These are phyloP conservation scores for Menura novaehollandiae DNA, from an alignment of 2,113 vertebrate genomes.

Conservation along the genomic window DNA sequence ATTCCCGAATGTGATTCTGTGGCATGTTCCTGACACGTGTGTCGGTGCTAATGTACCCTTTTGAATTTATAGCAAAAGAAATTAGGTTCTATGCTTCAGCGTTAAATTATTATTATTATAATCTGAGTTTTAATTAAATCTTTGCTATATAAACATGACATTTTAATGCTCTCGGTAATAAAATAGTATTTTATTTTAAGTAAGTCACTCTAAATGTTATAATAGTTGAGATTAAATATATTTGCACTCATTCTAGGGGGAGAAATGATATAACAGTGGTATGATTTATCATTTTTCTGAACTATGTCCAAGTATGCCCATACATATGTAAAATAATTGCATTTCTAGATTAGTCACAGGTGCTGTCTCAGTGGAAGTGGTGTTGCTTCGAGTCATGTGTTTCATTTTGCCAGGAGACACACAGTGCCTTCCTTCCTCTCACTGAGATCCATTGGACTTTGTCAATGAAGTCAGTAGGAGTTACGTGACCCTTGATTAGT, in stretches of 20 bases:
- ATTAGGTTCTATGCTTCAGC: background rate
- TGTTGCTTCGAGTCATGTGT: background rate
- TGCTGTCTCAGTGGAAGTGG: background rate
- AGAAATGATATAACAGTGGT: background rate
- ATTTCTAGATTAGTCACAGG: background rate
- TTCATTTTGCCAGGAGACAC: background rate
- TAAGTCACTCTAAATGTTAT: background rate
- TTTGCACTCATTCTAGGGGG: background rate
- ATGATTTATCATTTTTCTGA: background rate
- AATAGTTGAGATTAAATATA: background rate
- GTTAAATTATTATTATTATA: slow-evolving; percentile 23
- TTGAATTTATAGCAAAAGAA: background rate
- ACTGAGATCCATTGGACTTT: background rate
- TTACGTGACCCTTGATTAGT: background rate
- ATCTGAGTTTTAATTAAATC: slow-evolving; percentile 37
- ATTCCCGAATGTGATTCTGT: background rate
- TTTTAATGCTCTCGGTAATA: slow-evolving; percentile 27
- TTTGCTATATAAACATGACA: background rate
- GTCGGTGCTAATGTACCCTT: background rate
- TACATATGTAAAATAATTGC: background rate
- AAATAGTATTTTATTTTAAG: slow-evolving; percentile 24
- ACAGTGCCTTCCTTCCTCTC: background rate
- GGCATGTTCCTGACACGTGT: background rate
- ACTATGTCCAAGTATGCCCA: background rate
- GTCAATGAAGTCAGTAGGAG: background rate